Evolutionary conservation across 1,140 invertebrate species (phyloP), one percentile per base, ranked within the genome.

Genomic region (Globodera ellingtonae): DNA sequence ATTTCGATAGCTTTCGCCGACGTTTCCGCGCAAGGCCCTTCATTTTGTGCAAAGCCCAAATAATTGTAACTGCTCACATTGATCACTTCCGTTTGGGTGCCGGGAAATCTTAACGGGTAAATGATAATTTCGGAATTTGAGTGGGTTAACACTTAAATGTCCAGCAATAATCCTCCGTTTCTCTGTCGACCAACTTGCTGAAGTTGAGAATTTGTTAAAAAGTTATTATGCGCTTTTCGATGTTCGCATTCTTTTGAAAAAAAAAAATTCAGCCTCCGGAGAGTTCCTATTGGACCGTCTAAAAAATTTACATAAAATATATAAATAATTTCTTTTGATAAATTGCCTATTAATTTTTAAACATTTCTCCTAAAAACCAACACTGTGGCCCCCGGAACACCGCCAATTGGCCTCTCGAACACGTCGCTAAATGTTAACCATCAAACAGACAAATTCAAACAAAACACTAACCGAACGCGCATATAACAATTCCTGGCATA

Each of bases 41-140:
- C 81, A 77, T 90, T 91, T 85, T 92, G 88, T 44, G 91, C 91
- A 89, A 92, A 92, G 21, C 92, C 92, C 10, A 92, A 86, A 82
- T 92, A 92, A 82, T 92, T 92, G 84, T 92, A 92, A 0, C 91
- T 92, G 21, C 91, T 92, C 83, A 92, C 90, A 85, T 92, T 92
- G 80, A 92, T 89, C 2, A 90, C 90, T 81, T 90, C 84, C 18
- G 87, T 88, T 69, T 86, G 88, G 13, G 86, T 88, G 18, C 91
- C 91, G 9, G 90, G 89, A 50, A 82, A 84, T 78, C 84, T 90
- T 73, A 77, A 85, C 78, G 72, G 50, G 7, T 71, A 82, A 21
- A 18, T 44, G 10, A 0, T 3, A 50, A 10, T 48, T 13, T 44
- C 4, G 48, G 5, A 50, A 70, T 15, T 56, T 83, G 48, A 21